Base-by-base conservation (phyloP, 1,140 invertebrate species). In the Globodera ellingtonae region DNA sequence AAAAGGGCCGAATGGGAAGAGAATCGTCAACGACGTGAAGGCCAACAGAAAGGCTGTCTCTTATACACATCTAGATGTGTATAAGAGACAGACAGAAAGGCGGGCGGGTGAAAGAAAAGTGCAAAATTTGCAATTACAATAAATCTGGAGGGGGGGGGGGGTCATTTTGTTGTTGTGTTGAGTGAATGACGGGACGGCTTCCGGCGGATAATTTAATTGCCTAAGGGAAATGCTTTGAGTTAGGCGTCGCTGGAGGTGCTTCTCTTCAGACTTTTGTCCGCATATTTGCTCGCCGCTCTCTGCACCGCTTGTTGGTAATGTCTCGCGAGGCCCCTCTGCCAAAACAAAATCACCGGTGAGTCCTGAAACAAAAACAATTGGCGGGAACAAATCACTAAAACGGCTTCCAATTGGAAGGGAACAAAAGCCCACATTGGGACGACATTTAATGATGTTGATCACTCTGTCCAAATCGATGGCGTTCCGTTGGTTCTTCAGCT, bases 291-390 rank as follows among this genome's bases (percentile, higher is more conserved):
- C 35, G 83, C 78, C 50, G 80, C 83, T n/a, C 79, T 82, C 62
- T 83, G n/a, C 47, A 83, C 82, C 6, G 71, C 81, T 24, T 83
- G 82, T 67, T 82, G 73, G 72, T 83, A 83, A 13, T 72, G 77
- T 47, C 69, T 69, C n/a, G 82, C 83, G 6, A 83, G 59, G 24
- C 82, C 82, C 24, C 65, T 69, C 50, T 83, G 82, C 66, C 84
- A 85, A 69, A 83, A 83, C 9, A 81, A 46, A 46, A 83, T 65
- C 24, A 83, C 82, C 35, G 82, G 83, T 4, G 83, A 83, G 72
- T 83, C 82, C 82, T 83, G 21, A 72, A 48, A 44, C 81, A 21
- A 15, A 59, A n/a, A 46, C n/a, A 62, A 70, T 47, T 24, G 24
- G n/a, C 18, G n/a, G 21, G 6, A 80, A 81, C 66, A 35, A 56